Evolutionary conservation across 2,888 invertebrate species (phyloP), one percentile per base, ranked within the genome.

Genomic region (Schizotus pectinicornis): DNA sequence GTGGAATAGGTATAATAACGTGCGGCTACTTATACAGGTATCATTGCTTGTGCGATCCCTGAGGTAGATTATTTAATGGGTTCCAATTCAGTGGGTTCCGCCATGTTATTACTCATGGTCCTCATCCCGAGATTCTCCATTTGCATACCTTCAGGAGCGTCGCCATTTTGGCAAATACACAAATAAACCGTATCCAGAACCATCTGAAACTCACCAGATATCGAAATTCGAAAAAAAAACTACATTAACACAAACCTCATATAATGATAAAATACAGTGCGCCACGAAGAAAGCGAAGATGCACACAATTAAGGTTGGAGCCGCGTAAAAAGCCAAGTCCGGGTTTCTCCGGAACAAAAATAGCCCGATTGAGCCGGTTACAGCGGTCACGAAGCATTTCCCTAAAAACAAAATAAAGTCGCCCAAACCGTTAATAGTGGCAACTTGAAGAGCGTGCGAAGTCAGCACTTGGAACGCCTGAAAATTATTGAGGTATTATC

Each of bases 131-230:
- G 89, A 85, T 73, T 92, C 88, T 79, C 91, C 89, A 80, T 94
- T 92, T 80, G 95, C 90, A 79, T 94, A 90, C 73, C 90, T 22
- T 88, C 87, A 0, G 85, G 85, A 1, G 90, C 89, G 76, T 94
- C 94, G 57, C 91, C 91, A 76, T 95, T 95, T 78, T 96, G 95
- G 75, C 95, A 96, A 72, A 95, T 93, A 77, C 97, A 98, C 62
- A 98, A 81, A 79, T 97, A 93, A 50, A 98, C 81, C 0, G 97
- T 94, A 77, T 97, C 96, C 6, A 97, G 91, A 7, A 95, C 93
- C 88, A 95, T 95, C 94, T 96, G 78, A 35, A 82, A 81, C 61
- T 62, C 54, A 13, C 64, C 38, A 54, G 36, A 61, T 0, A 3
- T 22, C 5, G 2, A 22, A 22, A 22, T 22, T 3, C 5, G 2